phyloP scores from a whole-genome alignment of 2,113 vertebrate species.

The Notarius lentiginosus region DNA sequence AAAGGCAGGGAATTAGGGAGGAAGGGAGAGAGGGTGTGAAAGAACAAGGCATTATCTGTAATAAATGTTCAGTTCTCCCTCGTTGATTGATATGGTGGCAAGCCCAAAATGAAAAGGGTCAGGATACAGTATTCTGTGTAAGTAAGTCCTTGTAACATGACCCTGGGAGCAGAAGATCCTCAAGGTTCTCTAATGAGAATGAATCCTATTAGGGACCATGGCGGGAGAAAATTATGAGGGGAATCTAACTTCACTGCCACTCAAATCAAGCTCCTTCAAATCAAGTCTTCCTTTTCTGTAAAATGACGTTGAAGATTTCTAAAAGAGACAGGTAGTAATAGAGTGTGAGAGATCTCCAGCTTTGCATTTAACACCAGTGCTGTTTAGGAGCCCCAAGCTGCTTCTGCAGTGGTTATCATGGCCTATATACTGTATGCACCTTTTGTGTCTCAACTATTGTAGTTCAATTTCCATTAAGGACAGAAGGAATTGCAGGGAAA shows the following conservation, averaged over 20 bases:
- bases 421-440: not conserved
- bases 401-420: not conserved
- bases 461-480: not conserved
- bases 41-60: constrained; percentile 70
- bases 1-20: constrained; percentile 57
- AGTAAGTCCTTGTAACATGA: constrained; percentile 42
- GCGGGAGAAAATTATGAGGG: not conserved
- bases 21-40: constrained; percentile 47
- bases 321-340: not conserved
- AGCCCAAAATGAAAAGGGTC: constrained; percentile 71
- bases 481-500: not conserved
- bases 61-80: constrained; percentile 72
- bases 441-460: not conserved
- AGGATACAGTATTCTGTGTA: constrained; percentile 64
- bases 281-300: not conserved
- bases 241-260: constrained; percentile 30
- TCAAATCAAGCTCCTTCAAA: not conserved
- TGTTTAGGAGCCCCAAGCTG: not conserved
- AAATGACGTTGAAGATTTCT: not conserved
- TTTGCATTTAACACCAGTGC: not conserved
- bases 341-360: not conserved
- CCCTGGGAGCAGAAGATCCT: constrained; percentile 48
- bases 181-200: constrained; percentile 73
- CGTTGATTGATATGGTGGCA: constrained; percentile 45
- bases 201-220: constrained; percentile 73